A percentile compares a stretch with the other conserved stretches of the same genome.
Evolutionary conservation across 2,888 invertebrate genomes (phyloP).

Genomic region (Trissonchulus latispiculum): DNA sequence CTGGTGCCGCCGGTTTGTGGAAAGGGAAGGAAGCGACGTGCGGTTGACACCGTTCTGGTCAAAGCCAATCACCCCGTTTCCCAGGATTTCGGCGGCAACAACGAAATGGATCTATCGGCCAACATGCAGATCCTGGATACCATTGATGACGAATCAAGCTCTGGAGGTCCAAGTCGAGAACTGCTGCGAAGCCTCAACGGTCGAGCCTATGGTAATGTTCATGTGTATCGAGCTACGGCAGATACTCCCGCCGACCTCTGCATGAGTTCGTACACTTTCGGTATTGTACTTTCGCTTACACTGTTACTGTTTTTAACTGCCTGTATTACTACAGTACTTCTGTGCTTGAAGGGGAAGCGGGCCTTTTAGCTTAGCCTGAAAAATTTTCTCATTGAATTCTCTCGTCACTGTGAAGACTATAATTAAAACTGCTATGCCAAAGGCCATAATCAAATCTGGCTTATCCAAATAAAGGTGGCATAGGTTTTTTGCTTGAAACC

Average conservation of each 20-base stretch:
- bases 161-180: background rate
- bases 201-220: background rate
- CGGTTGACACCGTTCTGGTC: slow-evolving; percentile 15
- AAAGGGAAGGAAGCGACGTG: slow-evolving; percentile 22
- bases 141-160: slow-evolving; percentile 22
- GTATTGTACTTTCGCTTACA: slow-evolving; percentile 20
- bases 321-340: slow-evolving; percentile 19
- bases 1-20: slow-evolving; percentile 35
- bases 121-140: slow-evolving; percentile 28
- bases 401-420: no score
- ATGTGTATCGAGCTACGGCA: background rate
- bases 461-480: no score
- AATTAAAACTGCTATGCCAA: no score
- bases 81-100: background rate
- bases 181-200: background rate
- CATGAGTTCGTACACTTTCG: slow-evolving; percentile 24
- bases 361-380: background rate
- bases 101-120: slow-evolving; percentile 27
- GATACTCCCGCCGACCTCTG: slow-evolving; percentile 9
- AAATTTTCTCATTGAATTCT: no score
- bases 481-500: no score
- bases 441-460: no score
- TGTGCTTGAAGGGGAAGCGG: slow-evolving; percentile 11
- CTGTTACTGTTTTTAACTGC: slow-evolving; percentile 22
- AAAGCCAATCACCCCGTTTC: background rate